Evolutionary conservation across 2,888 invertebrate species (phyloP), one percentile per base, ranked within the genome.

Genomic region (Orthosia gracilis): DNA sequence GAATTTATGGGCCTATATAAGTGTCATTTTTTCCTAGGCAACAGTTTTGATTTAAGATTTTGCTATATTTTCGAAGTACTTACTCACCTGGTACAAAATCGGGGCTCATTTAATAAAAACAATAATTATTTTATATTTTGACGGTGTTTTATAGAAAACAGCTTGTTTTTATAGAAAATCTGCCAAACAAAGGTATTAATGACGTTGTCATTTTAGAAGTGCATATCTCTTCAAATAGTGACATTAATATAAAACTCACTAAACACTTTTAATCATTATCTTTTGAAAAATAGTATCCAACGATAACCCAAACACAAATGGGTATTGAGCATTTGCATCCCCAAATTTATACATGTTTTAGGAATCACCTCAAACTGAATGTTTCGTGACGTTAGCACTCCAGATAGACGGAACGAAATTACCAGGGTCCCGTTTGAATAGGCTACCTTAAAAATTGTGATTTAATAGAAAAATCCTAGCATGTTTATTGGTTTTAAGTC

Each of bases 1-100:
- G 55, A 62, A 66, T 77, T 77, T 72, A 31, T 74, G 12, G 7
- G 31, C 3, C 47, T 4, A 23, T 45, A 62, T 50, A 31, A 58
- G 11, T 21, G 49, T 26, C 3, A 1, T 23, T 72, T 67, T 52
- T 70, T 23, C 17, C 4, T 21, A 12, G 21, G 13, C 21, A 3
- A 23, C 7, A 17, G 15, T 31, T 21, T 54, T 23, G 31, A 1
- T n/a, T 21, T 3, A 31, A 47, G 12, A 18, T 26, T 21, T 69
- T 18, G 17, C 15, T 67, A 3, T 12, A 3, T 21, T 4, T 7
- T 21, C 12, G 40, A 40, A 40, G 40, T 40, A 7, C 40, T 40
- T 40, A 9, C 40, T 9, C 40, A 40, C 40, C 9, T 40, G 3
- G 9, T 40, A 9, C 40, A 4, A 55, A 55, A 21, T 55, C 15